Percentiles rank a stretch among this genome's conserved stretches.
These are phyloP conservation scores for Neosalanx taihuensis DNA, from an alignment of 2,797 vertebrate species.

Conservation along the genomic window DNA sequence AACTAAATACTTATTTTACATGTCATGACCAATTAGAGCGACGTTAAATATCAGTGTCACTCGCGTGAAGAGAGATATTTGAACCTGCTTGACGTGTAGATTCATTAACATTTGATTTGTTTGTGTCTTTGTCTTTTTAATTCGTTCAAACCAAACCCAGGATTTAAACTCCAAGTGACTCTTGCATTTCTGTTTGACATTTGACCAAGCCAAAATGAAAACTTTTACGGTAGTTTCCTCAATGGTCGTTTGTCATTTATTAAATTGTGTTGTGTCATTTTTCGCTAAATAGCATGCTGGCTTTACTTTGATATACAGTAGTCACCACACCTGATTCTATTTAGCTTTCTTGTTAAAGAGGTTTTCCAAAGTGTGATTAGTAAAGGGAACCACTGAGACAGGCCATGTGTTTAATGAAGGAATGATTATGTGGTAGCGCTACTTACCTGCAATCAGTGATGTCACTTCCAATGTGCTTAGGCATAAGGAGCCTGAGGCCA, in stretches of 20 bases:
- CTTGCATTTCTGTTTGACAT: neutral
- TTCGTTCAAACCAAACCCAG: neutral
- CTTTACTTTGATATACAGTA: neutral
- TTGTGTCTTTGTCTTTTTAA: neutral
- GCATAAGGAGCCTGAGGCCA: slow-evolving; percentile 44
- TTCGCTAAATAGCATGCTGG: neutral
- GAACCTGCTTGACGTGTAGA: neutral
- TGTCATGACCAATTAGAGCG: slow-evolving; percentile 67
- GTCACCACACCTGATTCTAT: neutral
- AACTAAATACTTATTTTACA: slow-evolving; percentile 69
- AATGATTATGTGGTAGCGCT: slow-evolving; percentile 53
- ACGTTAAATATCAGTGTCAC: slow-evolving; percentile 47
- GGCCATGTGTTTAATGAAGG: slow-evolving; percentile 46
- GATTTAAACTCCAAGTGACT: neutral
- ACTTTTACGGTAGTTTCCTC: neutral
- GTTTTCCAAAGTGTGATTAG: slow-evolving; percentile 35
- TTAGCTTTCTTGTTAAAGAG: slow-evolving; percentile 26
- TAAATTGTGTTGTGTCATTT: neutral
- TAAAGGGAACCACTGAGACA: slow-evolving; percentile 31
- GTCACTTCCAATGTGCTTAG: slow-evolving; percentile 59
- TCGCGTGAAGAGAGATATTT: slow-evolving; percentile 25
- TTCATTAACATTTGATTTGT: no score
- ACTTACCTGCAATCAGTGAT: slow-evolving; percentile 66
- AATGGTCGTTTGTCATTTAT: neutral
- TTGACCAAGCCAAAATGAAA: neutral